Conservation (phyloP, 92 coral and sea anemone genomes). For the Actinernus sp. region DNA sequence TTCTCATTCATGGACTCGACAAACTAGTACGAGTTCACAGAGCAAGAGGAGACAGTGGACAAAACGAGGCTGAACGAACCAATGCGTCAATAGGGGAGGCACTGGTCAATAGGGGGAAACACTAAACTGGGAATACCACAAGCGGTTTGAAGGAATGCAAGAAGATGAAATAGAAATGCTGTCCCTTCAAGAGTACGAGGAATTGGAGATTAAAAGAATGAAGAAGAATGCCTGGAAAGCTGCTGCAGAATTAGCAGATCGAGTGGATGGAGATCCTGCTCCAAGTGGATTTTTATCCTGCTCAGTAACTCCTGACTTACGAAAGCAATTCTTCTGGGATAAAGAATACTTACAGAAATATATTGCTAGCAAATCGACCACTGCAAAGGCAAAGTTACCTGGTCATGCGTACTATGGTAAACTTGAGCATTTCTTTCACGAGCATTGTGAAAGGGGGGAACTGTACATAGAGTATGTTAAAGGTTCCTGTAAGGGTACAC, state of each 20-base stretch:
- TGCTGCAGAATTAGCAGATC: constrained; percentile 50
- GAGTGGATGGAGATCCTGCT: constrained; percentile 82
- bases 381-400: constrained; percentile 29
- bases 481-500: constrained; percentile 39
- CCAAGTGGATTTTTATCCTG: constrained; percentile 53
- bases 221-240: constrained; percentile 67
- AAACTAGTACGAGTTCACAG: constrained; percentile 51
- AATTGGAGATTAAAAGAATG: constrained; percentile 57
- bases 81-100: constrained; percentile 74
- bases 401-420: constrained; percentile 43
- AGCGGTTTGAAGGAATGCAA: constrained; percentile 48
- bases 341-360: constrained; percentile 24
- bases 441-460: constrained; percentile 32
- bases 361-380: constrained; percentile 30
- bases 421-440: constrained; percentile 9
- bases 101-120: constrained; percentile 70
- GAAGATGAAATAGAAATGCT: constrained; percentile 52
- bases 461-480: constrained; percentile 53
- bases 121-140: constrained; percentile 60
- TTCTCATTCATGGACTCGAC: constrained; percentile 32
- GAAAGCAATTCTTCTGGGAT: constrained; percentile 45
- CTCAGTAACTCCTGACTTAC: constrained; percentile 35
- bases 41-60: constrained; percentile 64
- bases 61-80: constrained; percentile 70
- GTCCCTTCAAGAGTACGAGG: constrained; percentile 65